A percentile compares a stretch with the other conserved stretches of the same genome.
Evolutionary conservation across 2,797 vertebrate species (phyloP).

Genomic region (Cirrhinus mrigala): DNA sequence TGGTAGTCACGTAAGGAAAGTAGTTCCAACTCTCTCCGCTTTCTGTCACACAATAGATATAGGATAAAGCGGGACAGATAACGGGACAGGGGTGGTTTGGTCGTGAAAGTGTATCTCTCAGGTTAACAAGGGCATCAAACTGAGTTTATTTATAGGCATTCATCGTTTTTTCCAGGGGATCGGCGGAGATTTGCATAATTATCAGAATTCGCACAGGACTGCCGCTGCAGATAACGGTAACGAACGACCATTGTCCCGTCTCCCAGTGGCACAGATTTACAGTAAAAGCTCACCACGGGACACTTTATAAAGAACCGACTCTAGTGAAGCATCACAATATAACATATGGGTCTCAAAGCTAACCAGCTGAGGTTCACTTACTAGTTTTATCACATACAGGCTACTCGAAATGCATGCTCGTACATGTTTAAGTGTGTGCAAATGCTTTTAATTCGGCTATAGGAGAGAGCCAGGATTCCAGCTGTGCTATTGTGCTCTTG

Average conservation of each 20-base stretch:
- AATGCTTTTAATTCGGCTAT: background rate
- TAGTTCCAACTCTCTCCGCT: constrained; percentile 13
- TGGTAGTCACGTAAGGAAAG: constrained; percentile 40
- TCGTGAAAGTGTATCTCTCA: constrained; percentile 5
- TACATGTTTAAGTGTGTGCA: background rate
- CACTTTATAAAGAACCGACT: background rate
- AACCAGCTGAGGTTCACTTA: background rate
- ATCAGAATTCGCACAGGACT: constrained; percentile 29
- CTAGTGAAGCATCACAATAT: background rate
- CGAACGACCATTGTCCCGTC: background rate
- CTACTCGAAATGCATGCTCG: background rate
- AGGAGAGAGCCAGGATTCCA: background rate
- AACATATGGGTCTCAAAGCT: background rate
- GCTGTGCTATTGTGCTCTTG: background rate
- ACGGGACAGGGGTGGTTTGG: background rate
- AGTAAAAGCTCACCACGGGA: background rate
- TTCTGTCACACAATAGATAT: constrained; percentile 43
- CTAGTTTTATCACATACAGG: background rate
- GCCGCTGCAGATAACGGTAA: constrained; percentile 4
- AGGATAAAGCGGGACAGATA: constrained; percentile 11
- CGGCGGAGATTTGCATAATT: constrained; percentile 52
- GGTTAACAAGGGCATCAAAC: constrained; percentile 31
- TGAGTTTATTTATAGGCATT: constrained; percentile 13
- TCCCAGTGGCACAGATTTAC: background rate
- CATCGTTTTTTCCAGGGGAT: background rate